Evolutionary conservation across 2,113 vertebrate genomes (phyloP), one percentile per base, ranked within the genome.

Genomic region (Glaucidium brasilianum): DNA sequence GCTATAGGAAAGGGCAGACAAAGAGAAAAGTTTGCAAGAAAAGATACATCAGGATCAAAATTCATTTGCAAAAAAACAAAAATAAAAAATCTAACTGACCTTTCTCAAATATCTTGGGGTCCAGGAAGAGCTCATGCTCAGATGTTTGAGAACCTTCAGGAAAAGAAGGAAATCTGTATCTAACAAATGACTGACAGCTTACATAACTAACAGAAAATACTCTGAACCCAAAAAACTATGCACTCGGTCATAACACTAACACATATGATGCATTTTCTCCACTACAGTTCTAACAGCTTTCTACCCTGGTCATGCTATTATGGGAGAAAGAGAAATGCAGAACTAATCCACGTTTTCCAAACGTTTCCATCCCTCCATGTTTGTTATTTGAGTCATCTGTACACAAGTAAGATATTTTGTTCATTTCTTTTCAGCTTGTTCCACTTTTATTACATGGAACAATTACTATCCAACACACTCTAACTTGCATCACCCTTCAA

Each of bases 61-160:
- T 52, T 55, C 47, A 27, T 71, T 80, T 60, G 30, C 12, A 10
- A 83, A 93, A 27, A 32, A n/a, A 21, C 32, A 30, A 64, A 49
- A 47, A 20, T 39, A 30, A 64, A 49, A 47, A 20, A 73, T 39
- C 21, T 47, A 67, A 98, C 98, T 96, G 83, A 98, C 98, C 98
- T 98, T 98, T 98, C 96, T 98, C 98, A 97, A 98, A 98, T 97
- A 98, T 98, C 94, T 98, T 98, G 72, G 98, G 98, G 52, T 98
- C 98, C 96, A 98, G 92, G 95, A 98, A 98, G 19, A 98, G 98
- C 72, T 98, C 98, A 6, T 98, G 98, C 80, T 98, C 98, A 15
- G 98, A 98, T 49, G 98, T 98, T 67, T 98, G 98, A 73, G 98
- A 98, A 59, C 97, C 98, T 98, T 94, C 74, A 91, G 86, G 83